Conservation (phyloP, 2,113 vertebrate genomes). For the Trematocara marginatum region DNA sequence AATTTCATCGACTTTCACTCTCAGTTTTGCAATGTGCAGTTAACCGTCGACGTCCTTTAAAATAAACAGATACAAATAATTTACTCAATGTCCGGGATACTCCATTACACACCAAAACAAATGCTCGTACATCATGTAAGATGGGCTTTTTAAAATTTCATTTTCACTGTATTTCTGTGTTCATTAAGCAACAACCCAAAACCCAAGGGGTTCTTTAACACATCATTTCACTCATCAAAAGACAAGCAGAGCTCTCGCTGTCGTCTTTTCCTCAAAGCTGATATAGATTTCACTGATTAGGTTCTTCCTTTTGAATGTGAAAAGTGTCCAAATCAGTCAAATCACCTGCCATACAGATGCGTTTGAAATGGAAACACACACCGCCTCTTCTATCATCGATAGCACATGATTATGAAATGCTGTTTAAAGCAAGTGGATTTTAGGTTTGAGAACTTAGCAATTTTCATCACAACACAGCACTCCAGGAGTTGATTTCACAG, state of each 20-base stretch:
- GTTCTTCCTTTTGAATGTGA: background rate
- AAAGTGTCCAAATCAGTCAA: background rate
- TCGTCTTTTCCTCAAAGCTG: background rate
- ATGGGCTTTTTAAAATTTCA: background rate
- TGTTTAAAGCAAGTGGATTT: background rate
- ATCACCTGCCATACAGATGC: background rate
- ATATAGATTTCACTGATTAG: slow-evolving; percentile 17
- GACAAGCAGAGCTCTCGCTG: background rate
- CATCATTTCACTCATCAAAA: background rate
- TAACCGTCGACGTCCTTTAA: background rate
- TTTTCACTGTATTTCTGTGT: background rate
- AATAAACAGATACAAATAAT: background rate
- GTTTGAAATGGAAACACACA: slow-evolving; percentile 6
- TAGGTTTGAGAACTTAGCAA: background rate
- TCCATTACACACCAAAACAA: background rate
- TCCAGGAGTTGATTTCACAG: background rate
- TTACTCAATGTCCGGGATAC: background rate
- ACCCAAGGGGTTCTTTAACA: background rate
- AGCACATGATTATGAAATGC: background rate
- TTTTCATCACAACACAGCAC: background rate
- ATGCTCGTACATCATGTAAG: background rate
- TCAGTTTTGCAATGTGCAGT: background rate
- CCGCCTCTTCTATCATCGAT: background rate
- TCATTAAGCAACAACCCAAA: background rate
- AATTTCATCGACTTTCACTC: background rate